A percentile compares a stretch with the other conserved stretches of the same genome.
Conservation (phyloP, 2,797 vertebrate species). For the Esox lucius region DNA sequence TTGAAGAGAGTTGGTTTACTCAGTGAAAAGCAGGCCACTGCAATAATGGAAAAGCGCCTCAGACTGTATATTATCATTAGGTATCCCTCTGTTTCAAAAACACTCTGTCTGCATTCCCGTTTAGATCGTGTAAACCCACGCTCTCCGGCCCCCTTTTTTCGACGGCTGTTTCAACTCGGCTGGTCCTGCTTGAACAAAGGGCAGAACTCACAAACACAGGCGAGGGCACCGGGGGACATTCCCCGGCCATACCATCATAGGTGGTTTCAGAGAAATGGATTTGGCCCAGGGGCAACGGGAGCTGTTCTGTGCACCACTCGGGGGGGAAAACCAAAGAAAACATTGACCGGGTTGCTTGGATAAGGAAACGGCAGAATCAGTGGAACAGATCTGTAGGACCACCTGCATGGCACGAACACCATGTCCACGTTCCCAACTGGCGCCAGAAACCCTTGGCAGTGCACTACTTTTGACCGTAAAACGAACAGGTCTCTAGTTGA, state of each 20-base stretch:
- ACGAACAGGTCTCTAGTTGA: too few species aligned
- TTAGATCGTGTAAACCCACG: constrained; percentile 40
- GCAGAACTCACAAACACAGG: constrained; percentile 54
- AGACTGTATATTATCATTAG: constrained; percentile 44
- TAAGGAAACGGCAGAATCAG: constrained; percentile 44
- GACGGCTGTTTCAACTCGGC: constrained; percentile 40
- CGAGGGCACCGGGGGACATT: constrained; percentile 18
- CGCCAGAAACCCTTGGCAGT: background rate
- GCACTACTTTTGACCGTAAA: background rate
- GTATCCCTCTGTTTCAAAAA: constrained; percentile 34
- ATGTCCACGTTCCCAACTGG: background rate
- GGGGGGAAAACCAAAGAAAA: constrained; percentile 53
- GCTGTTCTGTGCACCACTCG: constrained; percentile 9
- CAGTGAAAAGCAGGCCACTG: constrained; percentile 21
- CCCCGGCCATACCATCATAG: constrained; percentile 23
- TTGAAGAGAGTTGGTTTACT: constrained; percentile 30
- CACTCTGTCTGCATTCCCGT: constrained; percentile 23
- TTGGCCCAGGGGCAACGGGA: constrained; percentile 22
- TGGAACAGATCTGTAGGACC: constrained; percentile 48
- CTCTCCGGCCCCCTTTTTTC: constrained; percentile 35
- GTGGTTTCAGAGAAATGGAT: constrained; percentile 30
- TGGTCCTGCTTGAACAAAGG: constrained; percentile 29
- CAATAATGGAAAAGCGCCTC: constrained; percentile 39
- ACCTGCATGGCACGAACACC: constrained; percentile 42
- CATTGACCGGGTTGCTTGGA: constrained; percentile 51